Evolutionary conservation across 2,113 vertebrate genomes (phyloP), one percentile per base, ranked within the genome.

Genomic region (Forbesichthys papilliferus): DNA sequence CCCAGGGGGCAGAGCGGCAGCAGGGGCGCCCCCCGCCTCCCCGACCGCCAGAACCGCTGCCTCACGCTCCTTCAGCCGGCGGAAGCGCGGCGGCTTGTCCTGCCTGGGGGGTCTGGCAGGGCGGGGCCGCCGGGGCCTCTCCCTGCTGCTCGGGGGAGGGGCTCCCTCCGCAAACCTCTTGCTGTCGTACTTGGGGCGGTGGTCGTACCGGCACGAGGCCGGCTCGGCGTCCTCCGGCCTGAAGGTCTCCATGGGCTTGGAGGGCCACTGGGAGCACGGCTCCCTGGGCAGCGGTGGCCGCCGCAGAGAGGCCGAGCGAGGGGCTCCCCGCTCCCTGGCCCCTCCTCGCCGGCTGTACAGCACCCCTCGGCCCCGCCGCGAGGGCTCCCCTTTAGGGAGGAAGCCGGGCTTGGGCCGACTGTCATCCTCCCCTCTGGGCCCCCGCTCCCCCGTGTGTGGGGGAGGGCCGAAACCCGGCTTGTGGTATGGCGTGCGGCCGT

Each of bases 61-160:
- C 64, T 99, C 98, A 14, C 95, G 93, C 56, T 99, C 97, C 78
- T 98, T 95, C 33, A 99, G 93, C 36, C 98, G 91, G 36, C 98
- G 92, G 71, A 99, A 99, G 55, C 98, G 93, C 0, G 98, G 98
- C 0, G 98, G 98, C 55, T 99, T 99, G 86, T 99, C 98, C 64
- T 99, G 98, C 68, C 97, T 93, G 0, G 98, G 98, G 48, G 98
- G 98, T 20, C 98, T 89, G 0, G 96, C 94, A 52, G 98, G 97
- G 13, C 98, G 91, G 34, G 98, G 95, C 64, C 97, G 92, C 53
- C 98, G 93, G 14, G 97, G 96, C 36, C 95, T 92, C 61, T 99
- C 98, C 82, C 96, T 79, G 87, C 91, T 75, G 88, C 91, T 89
- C 74, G 96, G 95, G 56, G 82, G 80, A 73, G 27, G 27, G 27